These are phyloP conservation scores for Athene cunicularia DNA, from an alignment of 2,113 vertebrate species.

Conservation along the genomic window DNA sequence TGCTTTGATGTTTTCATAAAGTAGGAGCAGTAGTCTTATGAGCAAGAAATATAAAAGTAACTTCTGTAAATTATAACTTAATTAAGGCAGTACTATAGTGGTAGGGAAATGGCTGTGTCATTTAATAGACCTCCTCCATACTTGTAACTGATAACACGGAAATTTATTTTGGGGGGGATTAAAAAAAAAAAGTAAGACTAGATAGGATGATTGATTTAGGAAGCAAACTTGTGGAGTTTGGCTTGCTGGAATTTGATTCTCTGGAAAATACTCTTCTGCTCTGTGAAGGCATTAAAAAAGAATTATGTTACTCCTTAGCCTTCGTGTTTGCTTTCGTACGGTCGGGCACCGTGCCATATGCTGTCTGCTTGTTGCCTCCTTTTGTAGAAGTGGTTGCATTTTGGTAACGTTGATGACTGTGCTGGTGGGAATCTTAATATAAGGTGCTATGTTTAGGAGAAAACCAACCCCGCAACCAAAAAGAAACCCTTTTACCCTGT, in stretches of 20 bases:
- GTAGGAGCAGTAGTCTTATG: neutral
- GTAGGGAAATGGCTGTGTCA: neutral
- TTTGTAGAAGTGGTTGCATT: neutral
- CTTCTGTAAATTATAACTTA: neutral
- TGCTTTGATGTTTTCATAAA: neutral
- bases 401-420: neutral
- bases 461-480: neutral
- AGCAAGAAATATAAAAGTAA: neutral
- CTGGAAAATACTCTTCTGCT: neutral
- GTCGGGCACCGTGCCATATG: accelerated
- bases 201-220: neutral
- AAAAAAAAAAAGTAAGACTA: neutral
- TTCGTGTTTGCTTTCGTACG: accelerated
- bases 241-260: neutral
- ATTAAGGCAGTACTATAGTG: neutral
- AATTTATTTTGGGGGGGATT: accelerated
- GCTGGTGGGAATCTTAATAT: neutral
- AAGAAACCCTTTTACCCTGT: neutral
- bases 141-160: neutral
- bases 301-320: neutral
- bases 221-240: neutral
- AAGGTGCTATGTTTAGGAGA: neutral
- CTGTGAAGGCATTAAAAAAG: neutral
- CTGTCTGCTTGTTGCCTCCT: neutral
- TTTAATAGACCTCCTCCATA: neutral